Conservation (phyloP, 1,140 invertebrate genomes). For the Papilio polytes region DNA sequence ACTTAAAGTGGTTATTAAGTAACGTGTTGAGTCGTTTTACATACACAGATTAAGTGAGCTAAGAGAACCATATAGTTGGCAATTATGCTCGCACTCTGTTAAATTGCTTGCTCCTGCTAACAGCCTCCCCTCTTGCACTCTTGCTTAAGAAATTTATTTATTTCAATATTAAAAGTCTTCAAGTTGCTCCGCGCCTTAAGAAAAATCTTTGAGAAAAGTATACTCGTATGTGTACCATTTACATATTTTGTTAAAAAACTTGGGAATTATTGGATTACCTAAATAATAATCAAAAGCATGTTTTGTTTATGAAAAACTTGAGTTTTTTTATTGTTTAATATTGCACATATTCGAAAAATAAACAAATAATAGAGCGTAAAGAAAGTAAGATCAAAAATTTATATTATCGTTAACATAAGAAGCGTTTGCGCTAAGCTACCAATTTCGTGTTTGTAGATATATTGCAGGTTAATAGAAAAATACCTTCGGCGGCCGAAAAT, state of each 20-base stretch:
- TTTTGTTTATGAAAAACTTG: no score
- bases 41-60: conserved; percentile 24
- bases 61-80: conserved; percentile 11
- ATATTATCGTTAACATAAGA: background rate
- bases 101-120: conserved; percentile 15
- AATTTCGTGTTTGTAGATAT: conserved; percentile 1
- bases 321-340: background rate
- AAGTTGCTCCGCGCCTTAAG: background rate
- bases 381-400: background rate
- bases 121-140: background rate
- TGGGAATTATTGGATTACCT: no score
- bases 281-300: no score
- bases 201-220: background rate
- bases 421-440: background rate
- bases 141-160: conserved; percentile 20
- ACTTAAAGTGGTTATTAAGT: conserved; percentile 19
- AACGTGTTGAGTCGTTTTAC: conserved; percentile 14
- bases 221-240: background rate
- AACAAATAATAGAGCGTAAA: background rate
- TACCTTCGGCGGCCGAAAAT: conserved; percentile 15
- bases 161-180: background rate
- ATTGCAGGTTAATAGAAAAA: conserved; percentile 23
- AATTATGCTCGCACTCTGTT: conserved; percentile 17
- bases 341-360: background rate
- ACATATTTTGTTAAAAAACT: no score